Base-by-base conservation (phyloP, 2,113 vertebrate species). In the Benitochromis conjunctus region DNA sequence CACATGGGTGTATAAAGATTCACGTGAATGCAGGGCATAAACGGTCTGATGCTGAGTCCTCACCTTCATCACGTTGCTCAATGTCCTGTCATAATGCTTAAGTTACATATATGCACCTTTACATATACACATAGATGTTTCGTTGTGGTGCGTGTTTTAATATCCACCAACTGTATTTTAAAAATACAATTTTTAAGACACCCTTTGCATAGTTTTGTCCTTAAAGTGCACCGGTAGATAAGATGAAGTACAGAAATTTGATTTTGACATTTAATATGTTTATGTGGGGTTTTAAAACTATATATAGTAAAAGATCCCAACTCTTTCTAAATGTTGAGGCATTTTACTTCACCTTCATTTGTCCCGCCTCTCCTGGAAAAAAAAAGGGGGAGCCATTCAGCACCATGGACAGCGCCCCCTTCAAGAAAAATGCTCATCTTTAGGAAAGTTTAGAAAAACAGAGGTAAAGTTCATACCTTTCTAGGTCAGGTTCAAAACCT, bases 331-430 rank as follows among this genome's bases (percentile, higher is more conserved):
- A 92, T 7, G 79, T 57, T 54, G 86, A 84, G 58, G 41, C 29
- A 9, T 46, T 34, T 78, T 21, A 58, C 82, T 85, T 87, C 87
- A 87, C 91, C 88, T 91, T 89, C 77, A 85, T 55, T 21, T 43
- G 81, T 83, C 83, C 86, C 64, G 69, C 76, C 29, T 81, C 71
- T 58, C 64, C 41, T 5, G 14, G n/a, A n/a, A 14, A 14, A 13
- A 53, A 31, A 7, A 41, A 66, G 4, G 34, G 41, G 29, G 57
- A 85, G 54, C 16, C 21, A 14, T 92, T 92, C 91, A 94, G 94
- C 57, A 91, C 91, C 90, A 81, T 3, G 87, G 90, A 89, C 80
- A 92, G 91, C 46, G 64, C 62, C 79, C 60, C 60, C 34, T 66
- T 66, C 89, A 53, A 4, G 18, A 64, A 8, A 19, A 36, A 24